Evolutionary conservation across 2,888 invertebrate genomes (phyloP), one percentile per base, ranked within the genome.

Genomic region (Andrena flavipes): DNA sequence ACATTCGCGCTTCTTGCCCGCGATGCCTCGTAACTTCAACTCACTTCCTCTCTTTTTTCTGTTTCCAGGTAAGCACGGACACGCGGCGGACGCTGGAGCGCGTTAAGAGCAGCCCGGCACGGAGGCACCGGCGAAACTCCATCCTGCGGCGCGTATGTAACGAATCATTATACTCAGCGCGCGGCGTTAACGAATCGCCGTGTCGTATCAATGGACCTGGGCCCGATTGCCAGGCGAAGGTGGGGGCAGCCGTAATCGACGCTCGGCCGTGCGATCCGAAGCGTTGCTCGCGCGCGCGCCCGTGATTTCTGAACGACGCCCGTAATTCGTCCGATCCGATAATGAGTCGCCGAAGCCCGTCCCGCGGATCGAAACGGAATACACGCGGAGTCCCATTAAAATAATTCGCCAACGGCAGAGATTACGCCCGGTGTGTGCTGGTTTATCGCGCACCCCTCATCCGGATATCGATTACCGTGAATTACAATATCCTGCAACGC

Each of bases 381-480:
- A 48, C 62, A 42, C 65, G 26, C 26, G 56, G 20, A 67, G 42
- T 65, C 60, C 69, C 69, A 56, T 83, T 76, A 69, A 71, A 83
- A 81, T 85, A 87, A 87, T 87, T 87, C 80, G 76, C 77, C 79
- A 65, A 82, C 84, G 48, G 80, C 64, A 63, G 71, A 82, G 86
- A 88, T 86, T 85, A 84, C 84, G 33, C 26, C 20, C 35, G 69
- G 29, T 56, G 56, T 56, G 56, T 77, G 77, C 74, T 64, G 81
- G 70, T 88, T 84, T 84, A 80, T 78, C 79, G 69, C 69, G 72
- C 88, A 76, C 80, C 78, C 74, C 75, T 82, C 82, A 73, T 75
- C 79, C 82, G 85, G 81, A 82, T 86, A 87, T 87, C 88, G 87
- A 88, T 87, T 79, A 81, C 84, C 74, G 80, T 87, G 87, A 88